Evolutionary conservation across 2,888 invertebrate genomes (phyloP).

Genomic region (Seladonia tumulorum): DNA sequence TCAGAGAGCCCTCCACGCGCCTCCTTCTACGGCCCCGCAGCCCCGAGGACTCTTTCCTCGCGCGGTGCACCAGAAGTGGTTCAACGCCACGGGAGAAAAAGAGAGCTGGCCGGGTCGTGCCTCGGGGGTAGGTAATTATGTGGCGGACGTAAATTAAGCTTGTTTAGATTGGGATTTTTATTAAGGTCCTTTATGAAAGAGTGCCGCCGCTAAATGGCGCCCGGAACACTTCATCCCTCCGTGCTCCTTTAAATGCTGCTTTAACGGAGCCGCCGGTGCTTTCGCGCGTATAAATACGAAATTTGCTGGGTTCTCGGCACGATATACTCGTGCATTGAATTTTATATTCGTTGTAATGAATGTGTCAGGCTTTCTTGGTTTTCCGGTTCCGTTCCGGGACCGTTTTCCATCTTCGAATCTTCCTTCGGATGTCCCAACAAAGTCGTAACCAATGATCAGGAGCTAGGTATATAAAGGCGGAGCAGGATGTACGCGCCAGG

Average conservation of each 20-base stretch:
- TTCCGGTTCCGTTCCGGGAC: neutral
- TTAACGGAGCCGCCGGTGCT: conserved; percentile 21
- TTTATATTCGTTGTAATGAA: neutral
- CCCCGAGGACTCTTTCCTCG: conserved; percentile 54
- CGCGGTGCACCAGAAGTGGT: conserved; percentile 64
- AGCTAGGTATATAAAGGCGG: conserved; percentile 56
- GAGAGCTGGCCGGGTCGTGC: conserved; percentile 63
- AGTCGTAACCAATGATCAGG: conserved; percentile 80
- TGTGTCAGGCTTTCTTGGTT: neutral
- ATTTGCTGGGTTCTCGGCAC: neutral
- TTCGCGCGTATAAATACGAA: neutral
- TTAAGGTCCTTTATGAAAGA: conserved; percentile 82
- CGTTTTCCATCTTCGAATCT: conserved; percentile 52
- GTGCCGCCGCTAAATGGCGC: conserved; percentile 80
- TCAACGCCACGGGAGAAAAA: conserved; percentile 46
- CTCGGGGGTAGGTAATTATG: conserved; percentile 84
- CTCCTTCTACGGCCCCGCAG: conserved; percentile 57
- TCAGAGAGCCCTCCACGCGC: conserved; percentile 78
- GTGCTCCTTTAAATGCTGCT: conserved; percentile 54
- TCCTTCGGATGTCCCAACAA: conserved; percentile 71
- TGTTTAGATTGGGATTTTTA: conserved; percentile 85
- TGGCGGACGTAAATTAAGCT: conserved; percentile 84
- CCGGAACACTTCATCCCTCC: conserved; percentile 71
- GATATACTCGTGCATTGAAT: neutral
- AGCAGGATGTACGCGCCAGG: conserved; percentile 55